Evolutionary conservation across 2,113 vertebrate genomes (phyloP).

Genomic region (Fregetta grallaria): DNA sequence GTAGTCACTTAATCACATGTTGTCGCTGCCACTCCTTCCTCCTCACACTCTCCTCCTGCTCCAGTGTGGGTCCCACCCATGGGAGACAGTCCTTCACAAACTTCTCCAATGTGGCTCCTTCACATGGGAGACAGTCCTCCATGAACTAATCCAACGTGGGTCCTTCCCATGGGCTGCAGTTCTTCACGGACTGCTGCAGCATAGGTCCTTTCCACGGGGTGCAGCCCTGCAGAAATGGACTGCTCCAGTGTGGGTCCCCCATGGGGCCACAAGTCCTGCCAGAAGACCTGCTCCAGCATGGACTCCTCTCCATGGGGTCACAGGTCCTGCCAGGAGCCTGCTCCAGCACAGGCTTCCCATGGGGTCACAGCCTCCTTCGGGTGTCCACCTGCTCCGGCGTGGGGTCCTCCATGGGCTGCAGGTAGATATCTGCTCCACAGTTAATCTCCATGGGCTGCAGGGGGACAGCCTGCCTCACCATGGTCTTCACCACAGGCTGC

Average conservation of each 20-base stretch:
- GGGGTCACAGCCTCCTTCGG: too few species aligned
- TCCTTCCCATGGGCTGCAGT: background rate
- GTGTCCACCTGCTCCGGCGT: fast-evolving
- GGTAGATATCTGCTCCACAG: background rate
- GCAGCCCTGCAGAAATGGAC: too few species aligned
- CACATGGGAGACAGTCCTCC: background rate
- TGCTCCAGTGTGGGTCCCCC: too few species aligned
- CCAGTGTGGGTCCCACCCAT: too few species aligned
- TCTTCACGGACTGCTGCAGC: background rate
- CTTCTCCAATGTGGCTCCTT: background rate
- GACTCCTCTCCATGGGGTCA: too few species aligned
- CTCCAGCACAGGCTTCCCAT: too few species aligned
- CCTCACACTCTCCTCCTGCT: background rate
- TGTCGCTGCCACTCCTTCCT: background rate
- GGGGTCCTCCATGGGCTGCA: background rate
- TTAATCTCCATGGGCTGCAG: background rate
- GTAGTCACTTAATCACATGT: background rate
- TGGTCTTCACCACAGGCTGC: background rate
- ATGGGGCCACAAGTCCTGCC: too few species aligned
- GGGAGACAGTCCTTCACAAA: background rate
- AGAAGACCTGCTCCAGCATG: too few species aligned
- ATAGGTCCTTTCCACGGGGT: too few species aligned
- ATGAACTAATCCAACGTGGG: background rate
- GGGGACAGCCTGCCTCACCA: background rate
- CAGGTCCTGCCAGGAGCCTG: too few species aligned